These are phyloP conservation scores for Trissonchulus sp. DNA, from an alignment of 2,888 invertebrate species.

Conservation along the genomic window DNA sequence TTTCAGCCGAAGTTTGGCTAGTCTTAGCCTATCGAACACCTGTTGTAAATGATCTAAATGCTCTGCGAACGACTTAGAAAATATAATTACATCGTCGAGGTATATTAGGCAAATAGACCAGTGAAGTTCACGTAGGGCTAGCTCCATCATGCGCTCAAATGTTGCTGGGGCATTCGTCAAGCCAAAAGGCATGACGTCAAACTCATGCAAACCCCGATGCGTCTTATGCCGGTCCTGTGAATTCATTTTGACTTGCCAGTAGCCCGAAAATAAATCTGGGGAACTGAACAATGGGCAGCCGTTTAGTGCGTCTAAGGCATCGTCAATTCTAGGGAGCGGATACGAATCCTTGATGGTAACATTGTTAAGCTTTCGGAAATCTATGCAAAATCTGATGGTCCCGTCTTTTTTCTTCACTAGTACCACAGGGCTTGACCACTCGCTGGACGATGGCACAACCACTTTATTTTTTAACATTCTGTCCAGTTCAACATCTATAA, in stretches of 20 bases:
- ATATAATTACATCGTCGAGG: background rate
- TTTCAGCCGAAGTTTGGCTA: background rate
- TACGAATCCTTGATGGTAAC: conserved; percentile 34
- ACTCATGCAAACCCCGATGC: background rate
- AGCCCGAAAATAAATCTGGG: background rate
- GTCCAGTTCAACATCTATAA: background rate
- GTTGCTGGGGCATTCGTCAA: background rate
- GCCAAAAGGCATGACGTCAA: background rate
- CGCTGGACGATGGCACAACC: conserved; percentile 41
- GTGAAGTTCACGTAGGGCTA: background rate
- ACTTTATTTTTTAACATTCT: conserved; percentile 15
- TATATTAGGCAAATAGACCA: background rate
- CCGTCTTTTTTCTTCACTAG: conserved; percentile 48
- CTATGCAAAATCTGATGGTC: conserved; percentile 38
- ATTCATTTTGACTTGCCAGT: background rate
- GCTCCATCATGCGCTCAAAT: background rate
- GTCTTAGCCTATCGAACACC: background rate
- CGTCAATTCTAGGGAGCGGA: conserved; percentile 28
- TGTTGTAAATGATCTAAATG: background rate
- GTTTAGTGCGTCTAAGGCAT: background rate
- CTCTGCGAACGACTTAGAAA: background rate
- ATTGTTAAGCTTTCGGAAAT: conserved; percentile 38
- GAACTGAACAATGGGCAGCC: background rate
- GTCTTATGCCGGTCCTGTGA: background rate
- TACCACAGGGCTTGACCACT: conserved; percentile 49